A percentile compares a stretch with the other conserved stretches of the same genome.
These are phyloP conservation scores for Medauroidea extradentata DNA, from an alignment of 1,140 invertebrate genomes.

Conservation along the genomic window DNA sequence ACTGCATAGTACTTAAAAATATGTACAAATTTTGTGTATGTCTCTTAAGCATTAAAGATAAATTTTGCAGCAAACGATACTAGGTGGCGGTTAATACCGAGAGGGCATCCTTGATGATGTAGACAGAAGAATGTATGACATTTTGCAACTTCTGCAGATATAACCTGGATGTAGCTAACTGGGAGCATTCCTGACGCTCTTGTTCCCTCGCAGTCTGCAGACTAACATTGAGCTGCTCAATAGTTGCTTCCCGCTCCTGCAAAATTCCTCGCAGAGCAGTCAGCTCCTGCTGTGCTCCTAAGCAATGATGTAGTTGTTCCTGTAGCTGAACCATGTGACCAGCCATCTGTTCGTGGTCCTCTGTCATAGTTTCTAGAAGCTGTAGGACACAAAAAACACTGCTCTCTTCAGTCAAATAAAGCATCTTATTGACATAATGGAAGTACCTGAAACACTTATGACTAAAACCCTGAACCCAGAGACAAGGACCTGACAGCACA, in stretches of 20 bases:
- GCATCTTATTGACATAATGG: no score
- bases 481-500: no score
- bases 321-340: background rate
- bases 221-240: background rate
- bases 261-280: background rate
- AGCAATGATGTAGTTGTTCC: background rate
- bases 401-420: no score
- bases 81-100: no score
- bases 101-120: background rate
- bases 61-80: no score
- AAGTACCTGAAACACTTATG: no score
- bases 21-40: no score
- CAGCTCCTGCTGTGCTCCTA: background rate
- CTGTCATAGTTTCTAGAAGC: conserved; percentile 39
- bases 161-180: background rate
- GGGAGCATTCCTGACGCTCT: background rate
- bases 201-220: background rate
- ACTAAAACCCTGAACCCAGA: no score
- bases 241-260: background rate
- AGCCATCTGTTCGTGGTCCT: conserved; percentile 47
- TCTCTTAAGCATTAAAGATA: no score
- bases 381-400: conserved; percentile 1
- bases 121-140: background rate
- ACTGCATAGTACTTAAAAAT: no score
- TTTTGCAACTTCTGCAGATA: background rate